Percentiles rank a stretch among this genome's conserved stretches.
phyloP scores from a whole-genome alignment of 2,113 vertebrate genomes.

The Protomyctophum bolini region DNA sequence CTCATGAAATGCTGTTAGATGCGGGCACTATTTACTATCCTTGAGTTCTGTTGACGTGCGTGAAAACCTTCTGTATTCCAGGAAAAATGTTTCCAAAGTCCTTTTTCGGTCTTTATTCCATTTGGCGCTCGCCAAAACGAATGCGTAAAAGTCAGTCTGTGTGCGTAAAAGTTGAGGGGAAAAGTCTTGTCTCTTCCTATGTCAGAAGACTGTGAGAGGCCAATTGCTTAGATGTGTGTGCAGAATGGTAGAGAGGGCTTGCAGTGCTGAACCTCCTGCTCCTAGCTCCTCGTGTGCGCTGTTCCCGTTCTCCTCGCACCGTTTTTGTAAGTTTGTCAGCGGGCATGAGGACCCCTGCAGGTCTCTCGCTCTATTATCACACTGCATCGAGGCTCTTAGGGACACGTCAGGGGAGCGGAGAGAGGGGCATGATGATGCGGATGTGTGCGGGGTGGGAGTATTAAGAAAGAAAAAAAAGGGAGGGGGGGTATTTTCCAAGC shows the following conservation, averaged over 20 bases:
- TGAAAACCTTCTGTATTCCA: conserved; percentile 27
- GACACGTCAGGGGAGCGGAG: conserved; percentile 67
- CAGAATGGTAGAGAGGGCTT: neutral
- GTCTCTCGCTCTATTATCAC: conserved; percentile 85
- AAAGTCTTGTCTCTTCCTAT: conserved; percentile 21
- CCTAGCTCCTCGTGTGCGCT: conserved; percentile 59
- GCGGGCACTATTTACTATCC: too few relatives aligned
- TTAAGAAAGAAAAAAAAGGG: conserved; percentile 37
- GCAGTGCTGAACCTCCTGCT: conserved; percentile 17
- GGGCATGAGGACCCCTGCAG: conserved; percentile 81
- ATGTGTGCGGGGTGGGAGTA: conserved; percentile 7
- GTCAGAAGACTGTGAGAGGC: conserved; percentile 21
- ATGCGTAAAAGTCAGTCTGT: conserved; percentile 16
- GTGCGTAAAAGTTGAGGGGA: conserved; percentile 63
- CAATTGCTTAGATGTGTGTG: conserved; percentile 26
- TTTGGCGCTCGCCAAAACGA: conserved; percentile 1
- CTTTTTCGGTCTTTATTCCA: conserved; percentile 11
- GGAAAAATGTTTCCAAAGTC: conserved; percentile 18
- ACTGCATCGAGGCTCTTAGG: conserved; percentile 83
- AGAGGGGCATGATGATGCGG: neutral
- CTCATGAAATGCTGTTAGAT: too few relatives aligned
- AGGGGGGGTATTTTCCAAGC: conserved; percentile 51
- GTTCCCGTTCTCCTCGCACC: conserved; percentile 60
- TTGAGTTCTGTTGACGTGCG: conserved; percentile 23
- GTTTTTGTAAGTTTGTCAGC: conserved; percentile 85